These are phyloP conservation scores for Phragmatobia fuliginosa DNA, from an alignment of 2,888 invertebrate species.

Conservation along the genomic window DNA sequence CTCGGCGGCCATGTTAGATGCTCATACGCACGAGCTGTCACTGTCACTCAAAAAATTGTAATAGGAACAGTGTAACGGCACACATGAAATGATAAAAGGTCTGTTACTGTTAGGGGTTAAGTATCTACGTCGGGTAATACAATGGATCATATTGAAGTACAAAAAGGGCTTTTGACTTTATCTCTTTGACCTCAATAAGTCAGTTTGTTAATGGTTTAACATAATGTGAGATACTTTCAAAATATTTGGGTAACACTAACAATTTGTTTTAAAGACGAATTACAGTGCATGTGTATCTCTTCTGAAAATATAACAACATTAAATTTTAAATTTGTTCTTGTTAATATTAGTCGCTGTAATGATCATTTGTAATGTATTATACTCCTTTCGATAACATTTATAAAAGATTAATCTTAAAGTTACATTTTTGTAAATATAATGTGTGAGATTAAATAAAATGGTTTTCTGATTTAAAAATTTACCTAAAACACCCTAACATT, in stretches of 20 bases:
- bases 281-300: background rate
- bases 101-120: conserved; percentile 11
- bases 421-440: no score
- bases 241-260: background rate
- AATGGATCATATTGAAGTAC: conserved; percentile 13
- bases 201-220: conserved; percentile 7
- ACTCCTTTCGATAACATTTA: background rate
- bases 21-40: conserved; percentile 43
- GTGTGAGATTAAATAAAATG: background rate
- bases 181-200: conserved; percentile 11
- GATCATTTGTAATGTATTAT: background rate
- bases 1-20: conserved; percentile 48
- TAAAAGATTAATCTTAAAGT: no score
- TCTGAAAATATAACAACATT: no score
- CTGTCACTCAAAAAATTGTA: conserved; percentile 54
- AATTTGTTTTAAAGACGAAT: background rate
- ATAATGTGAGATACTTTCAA: background rate
- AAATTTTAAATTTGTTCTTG: background rate
- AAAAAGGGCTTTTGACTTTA: conserved; percentile 7
- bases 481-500: background rate
- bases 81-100: conserved; percentile 17
- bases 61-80: conserved; percentile 40
- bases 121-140: background rate
- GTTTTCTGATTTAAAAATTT: background rate
- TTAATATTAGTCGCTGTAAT: background rate